Percentiles rank a stretch among this genome's conserved stretches.
phyloP scores from a whole-genome alignment of 2,113 vertebrate species.

The Hydrolagus affinis region DNA sequence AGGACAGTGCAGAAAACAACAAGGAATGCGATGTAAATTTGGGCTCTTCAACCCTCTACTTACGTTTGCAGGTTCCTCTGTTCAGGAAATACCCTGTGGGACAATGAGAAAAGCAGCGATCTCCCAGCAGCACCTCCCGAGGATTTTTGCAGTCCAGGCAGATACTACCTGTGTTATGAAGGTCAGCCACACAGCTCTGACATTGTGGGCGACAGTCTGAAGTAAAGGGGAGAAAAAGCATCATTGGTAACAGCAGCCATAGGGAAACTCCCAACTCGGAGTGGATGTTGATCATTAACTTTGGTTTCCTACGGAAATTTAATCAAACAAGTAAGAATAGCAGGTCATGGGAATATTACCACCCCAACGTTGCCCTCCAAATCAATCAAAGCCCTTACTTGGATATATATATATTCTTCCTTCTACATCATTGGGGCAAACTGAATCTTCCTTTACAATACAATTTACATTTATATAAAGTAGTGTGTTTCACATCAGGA shows the following conservation, averaged over 20 bases:
- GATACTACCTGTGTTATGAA: slow-evolving; percentile 55
- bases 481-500: too few species aligned
- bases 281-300: not conserved
- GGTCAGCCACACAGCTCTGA: slow-evolving; percentile 66
- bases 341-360: too few species aligned
- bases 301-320: not conserved
- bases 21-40: too few species aligned
- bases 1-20: too few species aligned
- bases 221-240: not conserved
- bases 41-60: slow-evolving; percentile 43
- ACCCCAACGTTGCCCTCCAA: too few species aligned
- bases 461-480: too few species aligned
- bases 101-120: slow-evolving; percentile 68
- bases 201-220: slow-evolving; percentile 76
- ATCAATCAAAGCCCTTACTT: too few species aligned
- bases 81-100: slow-evolving; percentile 53
- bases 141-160: slow-evolving; percentile 68
- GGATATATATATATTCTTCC: too few species aligned
- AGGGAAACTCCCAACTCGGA: not conserved
- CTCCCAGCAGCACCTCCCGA: slow-evolving; percentile 61
- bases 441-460: too few species aligned
- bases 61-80: slow-evolving; percentile 68
- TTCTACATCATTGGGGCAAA: too few species aligned
- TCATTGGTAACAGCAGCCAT: not conserved
- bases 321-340: too few species aligned